Base-by-base conservation (phyloP, 2,797 vertebrate species). In the Lagodon rhomboides region DNA sequence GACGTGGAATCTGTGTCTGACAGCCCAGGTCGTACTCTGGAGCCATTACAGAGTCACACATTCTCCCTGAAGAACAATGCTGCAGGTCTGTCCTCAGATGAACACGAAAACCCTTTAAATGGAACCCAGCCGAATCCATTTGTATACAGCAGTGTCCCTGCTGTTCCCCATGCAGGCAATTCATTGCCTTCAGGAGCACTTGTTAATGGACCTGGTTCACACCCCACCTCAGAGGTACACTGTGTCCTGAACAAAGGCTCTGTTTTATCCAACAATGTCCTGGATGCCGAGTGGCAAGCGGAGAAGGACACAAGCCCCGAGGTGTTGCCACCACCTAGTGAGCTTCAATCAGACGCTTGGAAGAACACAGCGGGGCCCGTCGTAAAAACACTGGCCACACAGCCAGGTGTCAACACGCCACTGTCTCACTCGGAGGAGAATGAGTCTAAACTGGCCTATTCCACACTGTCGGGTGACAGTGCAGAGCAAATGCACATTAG, bases 161-260 rank as follows among this genome's bases (percentile, higher is more conserved):
- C 96, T 96, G 96, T 96, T 96, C 95, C 96, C 95, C 95, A 92
- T 82, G 95, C 97, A 95, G 96, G 94, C 94, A 94, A 96, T 94
- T 94, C 95, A 93, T 96, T 97, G 93, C 95, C 97, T 96, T 95
- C 95, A 95, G 97, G 95, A 97, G 94, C 96, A 96, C 95, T 96
- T 96, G 96, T 97, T 97, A 99, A 98, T 97, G 97, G 98, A 96
- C 96, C 97, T 96, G 97, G 95, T 97, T 98, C 97, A 97, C 97
- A 97, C 97, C 95, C 96, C 95, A 93, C 95, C 96, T 95, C 96
- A 95, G 94, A 96, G 92, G 97, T 97, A 94, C 96, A 95, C 96
- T 95, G 95, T 93, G 96, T 82, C 95, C 96, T 95, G 96, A 97
- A 95, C 96, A 96, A 98, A 96, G 94, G 96, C 95, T 90, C 93